Evolutionary conservation across 2,888 invertebrate genomes (phyloP), one percentile per base, ranked within the genome.

Genomic region (Drosophila austrosaltans): DNA sequence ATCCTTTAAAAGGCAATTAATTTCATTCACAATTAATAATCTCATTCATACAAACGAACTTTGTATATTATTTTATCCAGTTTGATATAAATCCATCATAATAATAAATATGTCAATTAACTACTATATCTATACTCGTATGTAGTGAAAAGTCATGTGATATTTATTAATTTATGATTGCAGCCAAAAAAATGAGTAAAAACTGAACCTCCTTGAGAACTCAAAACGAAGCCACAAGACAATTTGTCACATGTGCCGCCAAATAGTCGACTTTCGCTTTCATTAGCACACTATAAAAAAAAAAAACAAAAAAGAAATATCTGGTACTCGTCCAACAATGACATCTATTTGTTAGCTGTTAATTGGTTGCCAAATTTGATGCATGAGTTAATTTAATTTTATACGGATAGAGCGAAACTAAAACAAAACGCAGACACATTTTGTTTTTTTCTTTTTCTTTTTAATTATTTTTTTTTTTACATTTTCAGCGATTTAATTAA

Each of bases 261-360:
- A 10, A 66, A 77, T 58, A 60, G 48, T 12, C 22, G 48, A 58
- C 44, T 75, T 80, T 73, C 73, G 56, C 63, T 56, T 72, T 73
- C 69, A 78, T 69, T 75, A 78, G 66, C 74, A 81, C 69, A 71
- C 48, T 48, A 42, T 28, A 58, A 28, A 54, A 16, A 16, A 16
- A 16, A 16, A 16, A 16, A 16, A 16, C 16, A 16, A 16, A 16
- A 40, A 64, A 59, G 58, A 73, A 63, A 40, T 39, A 57, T 57
- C 22, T 32, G 36, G 39, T 57, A 57, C 57, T 32, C 57, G 39
- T 57, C 36, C 57, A 57, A 78, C 73, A 78, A 77, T 72, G 75
- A 78, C 75, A 72, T 80, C 72, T 84, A 86, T 81, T 86, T 88
- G 85, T 83, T 81, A 83, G 77, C 80, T 80, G 84, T 87, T 86